Conservation (phyloP, 2,113 vertebrate species). For the Cisticola juncidis region DNA sequence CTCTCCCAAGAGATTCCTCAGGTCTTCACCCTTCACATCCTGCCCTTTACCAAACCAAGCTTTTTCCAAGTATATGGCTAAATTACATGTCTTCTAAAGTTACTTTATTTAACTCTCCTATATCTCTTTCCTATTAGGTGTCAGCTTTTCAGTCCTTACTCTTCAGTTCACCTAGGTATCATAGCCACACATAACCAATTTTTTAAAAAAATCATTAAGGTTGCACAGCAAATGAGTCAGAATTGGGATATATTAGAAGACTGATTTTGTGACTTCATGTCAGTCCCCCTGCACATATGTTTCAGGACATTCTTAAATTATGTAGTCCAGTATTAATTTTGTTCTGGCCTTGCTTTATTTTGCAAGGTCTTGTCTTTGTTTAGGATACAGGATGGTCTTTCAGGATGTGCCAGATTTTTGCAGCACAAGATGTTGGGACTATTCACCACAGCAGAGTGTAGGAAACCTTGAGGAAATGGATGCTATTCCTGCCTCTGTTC, state of each 20-base stretch:
- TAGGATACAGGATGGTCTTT: neutral
- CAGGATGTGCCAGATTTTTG: neutral
- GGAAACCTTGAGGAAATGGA: constrained; percentile 31
- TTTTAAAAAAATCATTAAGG: neutral
- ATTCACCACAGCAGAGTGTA: neutral
- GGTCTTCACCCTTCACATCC: neutral
- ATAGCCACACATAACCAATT: neutral
- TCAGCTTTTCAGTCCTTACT: neutral
- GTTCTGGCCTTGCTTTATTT: neutral
- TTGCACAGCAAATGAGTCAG: neutral
- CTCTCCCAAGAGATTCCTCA: neutral
- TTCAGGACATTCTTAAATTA: neutral
- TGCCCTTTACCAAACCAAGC: neutral
- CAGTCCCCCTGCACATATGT: fast-evolving
- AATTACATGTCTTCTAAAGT: neutral
- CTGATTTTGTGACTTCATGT: neutral
- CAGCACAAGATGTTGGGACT: neutral
- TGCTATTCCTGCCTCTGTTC: constrained; percentile 47
- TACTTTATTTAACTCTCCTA: neutral
- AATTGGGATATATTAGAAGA: neutral
- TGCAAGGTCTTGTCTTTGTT: neutral
- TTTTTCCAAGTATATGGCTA: neutral
- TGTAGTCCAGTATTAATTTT: neutral
- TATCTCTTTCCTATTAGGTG: neutral
- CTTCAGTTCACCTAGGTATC: neutral